phyloP scores from a whole-genome alignment of 2,888 invertebrate genomes.

The Argyresthia albistria region DNA sequence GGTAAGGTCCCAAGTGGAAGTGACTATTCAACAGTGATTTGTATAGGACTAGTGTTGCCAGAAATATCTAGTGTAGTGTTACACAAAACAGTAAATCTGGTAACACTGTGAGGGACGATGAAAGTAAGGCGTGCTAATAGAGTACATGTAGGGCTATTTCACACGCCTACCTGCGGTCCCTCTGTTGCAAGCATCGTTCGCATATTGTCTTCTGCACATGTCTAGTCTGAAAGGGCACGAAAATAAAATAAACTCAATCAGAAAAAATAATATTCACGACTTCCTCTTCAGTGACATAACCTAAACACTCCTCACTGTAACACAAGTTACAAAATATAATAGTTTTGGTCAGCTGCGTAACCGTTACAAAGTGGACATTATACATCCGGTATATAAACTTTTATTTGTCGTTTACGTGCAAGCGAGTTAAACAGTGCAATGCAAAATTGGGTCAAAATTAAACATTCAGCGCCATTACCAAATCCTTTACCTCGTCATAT shows the following conservation, averaged over 20 bases:
- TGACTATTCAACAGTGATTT: too few species aligned
- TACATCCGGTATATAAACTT: background rate
- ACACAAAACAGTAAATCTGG: too few species aligned
- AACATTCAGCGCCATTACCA: slow-evolving; percentile 69
- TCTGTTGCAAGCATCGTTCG: slow-evolving; percentile 96
- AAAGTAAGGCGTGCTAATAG: slow-evolving; percentile 49
- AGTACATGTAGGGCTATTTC: slow-evolving; percentile 31
- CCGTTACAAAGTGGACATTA: slow-evolving; percentile 10
- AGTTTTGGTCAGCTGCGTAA: background rate
- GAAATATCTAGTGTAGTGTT: too few species aligned
- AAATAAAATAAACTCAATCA: slow-evolving; percentile 55
- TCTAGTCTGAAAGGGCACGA: slow-evolving; percentile 91
- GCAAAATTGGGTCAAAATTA: slow-evolving; percentile 14
- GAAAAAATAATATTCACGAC: background rate
- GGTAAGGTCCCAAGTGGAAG: too few species aligned
- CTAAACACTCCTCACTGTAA: background rate
- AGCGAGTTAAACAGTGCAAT: slow-evolving; percentile 7
- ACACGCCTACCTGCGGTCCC: slow-evolving; percentile 95
- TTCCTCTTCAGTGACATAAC: background rate
- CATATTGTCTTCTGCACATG: slow-evolving; percentile 97
- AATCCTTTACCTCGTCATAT: slow-evolving; percentile 63
- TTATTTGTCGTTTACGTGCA: background rate
- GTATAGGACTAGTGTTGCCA: too few species aligned
- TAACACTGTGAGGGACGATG: slow-evolving; percentile 2
- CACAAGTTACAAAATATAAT: background rate